Percentiles rank a stretch among this genome's conserved stretches.
Evolutionary conservation across 1,140 invertebrate species (phyloP).

Genomic region (Pseudoatta argentina): DNA sequence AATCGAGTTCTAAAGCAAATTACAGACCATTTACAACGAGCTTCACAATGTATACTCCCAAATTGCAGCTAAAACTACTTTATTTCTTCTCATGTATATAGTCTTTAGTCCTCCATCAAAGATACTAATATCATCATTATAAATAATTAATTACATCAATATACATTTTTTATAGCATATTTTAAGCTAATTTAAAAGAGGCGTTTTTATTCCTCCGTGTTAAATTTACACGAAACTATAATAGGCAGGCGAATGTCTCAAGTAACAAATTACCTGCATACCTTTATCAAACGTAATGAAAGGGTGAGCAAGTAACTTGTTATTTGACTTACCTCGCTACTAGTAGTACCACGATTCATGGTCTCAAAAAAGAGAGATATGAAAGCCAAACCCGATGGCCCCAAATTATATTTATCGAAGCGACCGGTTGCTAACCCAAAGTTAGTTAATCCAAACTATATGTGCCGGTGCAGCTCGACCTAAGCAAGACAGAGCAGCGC

Average conservation of each 20-base stretch:
- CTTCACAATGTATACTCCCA: neutral
- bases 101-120: neutral
- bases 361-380: neutral
- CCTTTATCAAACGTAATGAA: slow-evolving; percentile 36
- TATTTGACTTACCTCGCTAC: slow-evolving; percentile 17
- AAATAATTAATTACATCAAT: neutral
- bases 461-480: neutral
- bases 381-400: neutral
- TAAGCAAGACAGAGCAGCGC: slow-evolving; percentile 46
- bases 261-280: slow-evolving; percentile 41
- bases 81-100: neutral
- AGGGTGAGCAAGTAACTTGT: slow-evolving; percentile 18
- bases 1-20: neutral
- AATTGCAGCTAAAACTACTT: neutral
- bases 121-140: neutral
- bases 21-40: neutral
- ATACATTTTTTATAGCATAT: neutral
- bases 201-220: neutral
- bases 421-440: slow-evolving; percentile 16
- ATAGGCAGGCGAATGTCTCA: slow-evolving; percentile 9
- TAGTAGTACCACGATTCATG: neutral
- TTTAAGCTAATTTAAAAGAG: neutral
- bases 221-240: neutral
- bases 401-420: slow-evolving; percentile 2
- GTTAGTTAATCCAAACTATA: neutral